Evolutionary conservation across 2,888 invertebrate genomes (phyloP), one percentile per base, ranked within the genome.

Genomic region (Chymomyza caudatula): DNA sequence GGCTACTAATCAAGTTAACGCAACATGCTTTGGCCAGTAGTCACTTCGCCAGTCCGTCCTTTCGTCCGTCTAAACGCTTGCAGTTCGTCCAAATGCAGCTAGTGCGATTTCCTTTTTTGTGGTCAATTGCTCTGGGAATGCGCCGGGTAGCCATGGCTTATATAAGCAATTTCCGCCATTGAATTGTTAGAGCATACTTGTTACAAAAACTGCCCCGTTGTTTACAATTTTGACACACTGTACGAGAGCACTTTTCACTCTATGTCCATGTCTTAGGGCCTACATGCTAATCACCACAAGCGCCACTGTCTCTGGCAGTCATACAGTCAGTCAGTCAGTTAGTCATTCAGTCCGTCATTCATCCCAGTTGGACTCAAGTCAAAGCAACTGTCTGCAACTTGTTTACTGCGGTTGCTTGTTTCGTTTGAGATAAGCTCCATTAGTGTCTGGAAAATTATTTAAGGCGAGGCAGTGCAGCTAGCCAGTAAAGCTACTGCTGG

Each of bases 371-470:
- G 17, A 22, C 62, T 65, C 59, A 60, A 58, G 69, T 63, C 65
- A 71, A 69, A 11, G 11, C 29, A 37, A 37, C 29, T 37, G 29
- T 37, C 29, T 37, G 29, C 29, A 37, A 77, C 80, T 85, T 85
- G 85, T 79, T 80, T 82, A 20, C 52, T 71, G 77, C 88, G 73
- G 87, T 87, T 88, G 86, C 87, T 87, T 82, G 86, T 86, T 86
- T 87, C 86, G 86, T 87, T 87, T 87, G 76, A 83, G 89, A 89
- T 89, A 89, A 89, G 87, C 88, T 89, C 89, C 89, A 89, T 89
- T 89, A 89, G 89, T 88, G 88, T 88, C 89, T 89, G 82, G 63
- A 80, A 37, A 84, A 77, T 86, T 81, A 88, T 88, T 88, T 89
- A 89, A 88, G 89, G 89, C 86, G n/a, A n/a, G n/a, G n/a, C n/a